Base-by-base conservation (phyloP, 1,140 invertebrate species). In the Leptinotarsa texana region DNA sequence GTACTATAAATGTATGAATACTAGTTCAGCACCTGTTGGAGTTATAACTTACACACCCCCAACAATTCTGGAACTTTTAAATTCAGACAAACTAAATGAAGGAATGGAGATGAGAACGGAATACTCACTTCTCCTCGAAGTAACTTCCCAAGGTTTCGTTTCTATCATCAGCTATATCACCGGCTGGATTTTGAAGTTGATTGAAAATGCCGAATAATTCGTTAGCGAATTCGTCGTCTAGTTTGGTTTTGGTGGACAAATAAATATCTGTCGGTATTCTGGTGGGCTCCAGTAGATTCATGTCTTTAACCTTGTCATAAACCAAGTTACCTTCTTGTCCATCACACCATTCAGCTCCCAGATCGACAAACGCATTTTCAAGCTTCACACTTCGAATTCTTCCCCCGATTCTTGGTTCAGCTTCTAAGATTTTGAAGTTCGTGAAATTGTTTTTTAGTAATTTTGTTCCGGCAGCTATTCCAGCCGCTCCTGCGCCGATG, bases 301-400 rank as follows among this genome's bases (percentile, higher is more conserved):
- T 11, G 15, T 63, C 8, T 18, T 72, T 61, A 0, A 72, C 6
- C 5, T 3, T 63, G 18, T 92, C 84, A 81, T 89, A 94, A 0
- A 93, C 90, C 17, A 88, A 81, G 85, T 95, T 93, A 21, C 85
- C 88, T 73, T 89, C 86, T 82, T 94, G 89, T 17, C 94, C 94
- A 79, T 96, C 94, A 78, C 95, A 90, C 92, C 92, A 96, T 80
- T 96, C 93, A 27, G 93, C 95, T 4, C 95, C 95, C 21, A 96
- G 75, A 83, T 96, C 95, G 5, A 95, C 84, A 27, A 88, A 83
- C 72, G 87, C 87, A 11, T 90, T 87, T 8, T 87, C 89, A 80
- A 91, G 91, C 18, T 87, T 78, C 3, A 88, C 85, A 1, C 90
- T 91, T 51, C 87, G 75, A 5, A 93, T 87, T 49, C 92, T 87